A percentile compares a stretch with the other conserved stretches of the same genome.
phyloP scores from a whole-genome alignment of 2,113 vertebrate genomes.

The Bufo bufo region DNA sequence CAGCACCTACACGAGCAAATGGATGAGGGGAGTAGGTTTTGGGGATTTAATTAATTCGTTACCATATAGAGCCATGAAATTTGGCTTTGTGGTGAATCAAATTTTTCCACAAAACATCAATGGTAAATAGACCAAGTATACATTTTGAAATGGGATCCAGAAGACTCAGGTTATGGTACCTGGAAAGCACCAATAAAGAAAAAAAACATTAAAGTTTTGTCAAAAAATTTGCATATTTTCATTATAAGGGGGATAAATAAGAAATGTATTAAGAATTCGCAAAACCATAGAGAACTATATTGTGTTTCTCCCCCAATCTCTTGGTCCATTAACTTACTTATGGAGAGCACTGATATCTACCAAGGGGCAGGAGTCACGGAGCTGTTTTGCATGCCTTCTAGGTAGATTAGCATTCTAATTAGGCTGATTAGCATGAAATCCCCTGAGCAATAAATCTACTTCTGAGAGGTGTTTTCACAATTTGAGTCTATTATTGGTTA shows the following conservation, averaged over 20 bases:
- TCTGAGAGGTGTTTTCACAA: conserved; percentile 1
- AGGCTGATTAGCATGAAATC: conserved; percentile 24
- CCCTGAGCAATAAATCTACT: conserved; percentile 5
- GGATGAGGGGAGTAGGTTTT: too few species aligned
- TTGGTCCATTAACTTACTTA: conserved; percentile 15
- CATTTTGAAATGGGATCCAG: too few species aligned
- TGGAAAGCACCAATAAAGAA: too few species aligned
- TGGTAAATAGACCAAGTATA: too few species aligned
- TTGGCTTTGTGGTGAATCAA: too few species aligned
- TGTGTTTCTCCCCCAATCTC: neutral
- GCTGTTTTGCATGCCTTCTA: conserved; percentile 3
- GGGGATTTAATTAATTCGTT: too few species aligned
- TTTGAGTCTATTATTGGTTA: neutral
- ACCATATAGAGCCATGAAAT: too few species aligned
- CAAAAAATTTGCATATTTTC: neutral
- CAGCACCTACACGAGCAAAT: too few species aligned
- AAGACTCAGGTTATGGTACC: too few species aligned
- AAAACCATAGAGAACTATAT: neutral
- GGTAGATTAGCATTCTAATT: conserved; percentile 22
- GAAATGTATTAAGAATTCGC: neutral
- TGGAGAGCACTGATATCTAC: conserved; percentile 22
- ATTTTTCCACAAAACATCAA: too few species aligned
- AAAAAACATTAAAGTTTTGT: too few species aligned
- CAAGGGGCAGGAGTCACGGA: conserved; percentile 8
- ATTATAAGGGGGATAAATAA: neutral